A percentile compares a stretch with the other conserved stretches of the same genome.
Conservation (phyloP, 2,113 vertebrate species). For the Bostrychus sinensis region DNA sequence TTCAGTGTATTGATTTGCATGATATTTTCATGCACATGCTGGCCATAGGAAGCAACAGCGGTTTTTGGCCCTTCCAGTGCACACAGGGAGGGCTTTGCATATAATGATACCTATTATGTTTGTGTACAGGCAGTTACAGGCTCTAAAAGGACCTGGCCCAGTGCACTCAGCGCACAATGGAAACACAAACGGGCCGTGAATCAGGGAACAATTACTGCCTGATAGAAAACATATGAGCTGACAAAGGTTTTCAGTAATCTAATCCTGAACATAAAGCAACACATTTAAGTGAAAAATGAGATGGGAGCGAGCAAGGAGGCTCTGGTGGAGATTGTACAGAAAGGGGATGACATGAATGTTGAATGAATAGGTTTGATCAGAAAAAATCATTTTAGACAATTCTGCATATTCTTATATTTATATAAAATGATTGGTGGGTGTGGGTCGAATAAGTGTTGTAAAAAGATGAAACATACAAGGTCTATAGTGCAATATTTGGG, state of each 20-base stretch:
- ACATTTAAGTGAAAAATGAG: constrained; percentile 1
- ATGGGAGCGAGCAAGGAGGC: not conserved
- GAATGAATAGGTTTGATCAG: not conserved
- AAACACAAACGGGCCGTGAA: constrained; percentile 40
- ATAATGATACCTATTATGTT: constrained; percentile 28
- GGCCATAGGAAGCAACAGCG: constrained; percentile 26
- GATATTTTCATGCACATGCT: constrained; percentile 54
- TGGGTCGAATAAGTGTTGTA: too few species aligned
- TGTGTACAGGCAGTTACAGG: constrained; percentile 24
- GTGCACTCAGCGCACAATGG: constrained; percentile 29
- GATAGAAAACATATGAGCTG: constrained; percentile 26
- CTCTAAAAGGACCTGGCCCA: not conserved
- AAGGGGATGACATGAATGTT: not conserved
- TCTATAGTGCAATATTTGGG: too few species aligned
- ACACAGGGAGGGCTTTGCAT: constrained; percentile 42
- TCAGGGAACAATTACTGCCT: constrained; percentile 21
- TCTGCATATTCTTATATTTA: too few species aligned
- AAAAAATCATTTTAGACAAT: too few species aligned
- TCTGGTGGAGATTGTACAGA: not conserved
- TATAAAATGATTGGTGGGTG: too few species aligned
- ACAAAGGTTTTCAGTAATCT: constrained; percentile 21
- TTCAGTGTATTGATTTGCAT: constrained; percentile 60
- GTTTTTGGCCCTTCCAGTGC: constrained; percentile 13
- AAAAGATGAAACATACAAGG: too few species aligned
- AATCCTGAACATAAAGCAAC: constrained; percentile 9